Conservation (phyloP, 2,888 invertebrate species). For the Diachrysia chrysitis region DNA sequence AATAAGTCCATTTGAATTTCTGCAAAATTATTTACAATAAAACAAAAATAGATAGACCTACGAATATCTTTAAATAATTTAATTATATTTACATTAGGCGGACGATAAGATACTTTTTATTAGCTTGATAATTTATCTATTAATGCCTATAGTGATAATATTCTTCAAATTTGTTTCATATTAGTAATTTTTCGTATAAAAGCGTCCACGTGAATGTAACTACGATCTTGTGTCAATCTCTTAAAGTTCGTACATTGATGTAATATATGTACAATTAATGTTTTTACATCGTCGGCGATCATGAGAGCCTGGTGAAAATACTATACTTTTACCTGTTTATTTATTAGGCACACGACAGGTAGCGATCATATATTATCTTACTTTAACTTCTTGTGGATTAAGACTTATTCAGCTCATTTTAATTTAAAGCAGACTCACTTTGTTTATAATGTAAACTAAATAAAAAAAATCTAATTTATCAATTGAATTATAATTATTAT, state of each 20-base stretch:
- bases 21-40: no score
- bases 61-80: no score
- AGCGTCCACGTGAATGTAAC: slow-evolving; percentile 20
- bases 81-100: no score
- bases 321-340: slow-evolving; percentile 11
- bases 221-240: slow-evolving; percentile 24
- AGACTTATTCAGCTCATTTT: neutral
- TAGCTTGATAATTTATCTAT: no score
- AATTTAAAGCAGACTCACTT: neutral
- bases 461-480: neutral
- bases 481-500: no score
- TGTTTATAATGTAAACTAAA: neutral
- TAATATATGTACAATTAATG: slow-evolving; percentile 52
- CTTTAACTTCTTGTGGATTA: neutral
- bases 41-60: no score
- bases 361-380: neutral
- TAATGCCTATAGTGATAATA: no score
- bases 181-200: no score
- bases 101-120: no score
- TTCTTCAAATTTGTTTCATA: no score
- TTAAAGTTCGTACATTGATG: slow-evolving; percentile 20
- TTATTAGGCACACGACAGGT: slow-evolving; percentile 5
- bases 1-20: no score
- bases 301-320: slow-evolving; percentile 49
- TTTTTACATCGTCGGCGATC: slow-evolving; percentile 50